phyloP scores from a whole-genome alignment of 2,797 vertebrate species.

The Austrolebias charrua region DNA sequence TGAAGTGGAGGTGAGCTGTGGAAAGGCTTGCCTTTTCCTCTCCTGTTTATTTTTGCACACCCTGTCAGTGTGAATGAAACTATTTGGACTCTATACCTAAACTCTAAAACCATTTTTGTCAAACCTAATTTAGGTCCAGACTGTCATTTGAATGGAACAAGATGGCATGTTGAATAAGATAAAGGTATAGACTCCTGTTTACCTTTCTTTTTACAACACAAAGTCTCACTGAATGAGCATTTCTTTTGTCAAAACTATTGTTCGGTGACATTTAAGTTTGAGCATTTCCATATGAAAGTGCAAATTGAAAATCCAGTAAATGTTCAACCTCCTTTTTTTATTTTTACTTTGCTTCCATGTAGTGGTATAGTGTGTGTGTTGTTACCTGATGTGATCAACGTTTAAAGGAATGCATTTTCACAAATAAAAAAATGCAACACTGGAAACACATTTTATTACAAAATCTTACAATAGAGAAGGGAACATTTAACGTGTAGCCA shows the following conservation, averaged over 20 bases:
- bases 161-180: constrained; percentile 7
- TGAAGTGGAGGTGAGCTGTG: constrained; percentile 24
- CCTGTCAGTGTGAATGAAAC: constrained; percentile 15
- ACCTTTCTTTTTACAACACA: too few species aligned
- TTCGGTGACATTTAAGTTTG: not conserved
- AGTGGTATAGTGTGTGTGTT: too few species aligned
- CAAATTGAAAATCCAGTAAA: not conserved
- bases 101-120: constrained; percentile 19
- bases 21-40: constrained; percentile 33
- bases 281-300: not conserved
- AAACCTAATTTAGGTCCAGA: constrained; percentile 3
- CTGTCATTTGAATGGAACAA: constrained; percentile 7
- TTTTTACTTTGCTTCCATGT: too few species aligned
- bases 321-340: not conserved
- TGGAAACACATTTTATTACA: too few species aligned
- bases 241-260: not conserved
- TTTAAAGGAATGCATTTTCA: too few species aligned
- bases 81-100: constrained; percentile 14
- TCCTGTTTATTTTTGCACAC: constrained; percentile 33
- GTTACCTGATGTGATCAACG: too few species aligned
- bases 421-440: too few species aligned
- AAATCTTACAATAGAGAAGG: too few species aligned
- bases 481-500: too few species aligned
- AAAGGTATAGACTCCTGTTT: constrained; percentile 9
- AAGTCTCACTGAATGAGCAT: not conserved